Percentiles rank a stretch among this genome's conserved stretches.
Evolutionary conservation across 2,888 invertebrate genomes (phyloP).

Genomic region (Barypeithes pellucidus): DNA sequence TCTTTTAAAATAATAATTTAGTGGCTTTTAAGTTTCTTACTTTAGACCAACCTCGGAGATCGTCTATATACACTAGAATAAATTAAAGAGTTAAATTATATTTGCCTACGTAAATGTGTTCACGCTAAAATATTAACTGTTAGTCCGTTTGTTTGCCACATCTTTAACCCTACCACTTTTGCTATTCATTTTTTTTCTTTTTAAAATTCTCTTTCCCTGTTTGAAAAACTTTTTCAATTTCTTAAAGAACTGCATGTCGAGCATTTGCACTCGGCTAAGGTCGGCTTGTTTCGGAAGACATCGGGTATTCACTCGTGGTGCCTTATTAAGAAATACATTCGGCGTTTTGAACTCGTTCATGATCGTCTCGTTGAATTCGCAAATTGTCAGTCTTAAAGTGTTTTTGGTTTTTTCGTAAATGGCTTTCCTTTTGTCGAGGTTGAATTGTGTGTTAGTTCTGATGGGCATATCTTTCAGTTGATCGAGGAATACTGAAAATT

Average conservation of each 20-base stretch:
- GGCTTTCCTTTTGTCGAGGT: conserved; percentile 66
- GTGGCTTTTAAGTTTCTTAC: no score
- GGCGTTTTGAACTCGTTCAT: conserved; percentile 71
- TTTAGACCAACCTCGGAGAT: conserved; percentile 12
- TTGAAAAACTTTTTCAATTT: conserved; percentile 75
- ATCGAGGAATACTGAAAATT: conserved; percentile 72
- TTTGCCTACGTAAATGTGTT: conserved; percentile 18
- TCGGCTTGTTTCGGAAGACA: conserved; percentile 66
- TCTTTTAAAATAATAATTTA: no score
- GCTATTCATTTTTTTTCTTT: conserved; percentile 43
- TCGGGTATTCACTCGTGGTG: conserved; percentile 66
- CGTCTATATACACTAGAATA: conserved; percentile 31
- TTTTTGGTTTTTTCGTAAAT: conserved; percentile 70
- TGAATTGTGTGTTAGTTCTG: conserved; percentile 64
- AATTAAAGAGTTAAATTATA: conserved; percentile 24
- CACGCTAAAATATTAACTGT: conserved; percentile 26
- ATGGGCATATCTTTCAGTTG: conserved; percentile 69
- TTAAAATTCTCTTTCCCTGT: conserved; percentile 68
- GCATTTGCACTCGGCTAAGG: conserved; percentile 73
- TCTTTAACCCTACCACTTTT: conserved; percentile 21
- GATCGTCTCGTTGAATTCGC: conserved; percentile 75
- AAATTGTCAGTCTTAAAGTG: conserved; percentile 72
- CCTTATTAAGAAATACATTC: conserved; percentile 65
- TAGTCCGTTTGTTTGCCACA: conserved; percentile 23
- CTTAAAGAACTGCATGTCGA: conserved; percentile 77